Evolutionary conservation across 2,113 vertebrate genomes (phyloP).

Genomic region (Lasiurus borealis): DNA sequence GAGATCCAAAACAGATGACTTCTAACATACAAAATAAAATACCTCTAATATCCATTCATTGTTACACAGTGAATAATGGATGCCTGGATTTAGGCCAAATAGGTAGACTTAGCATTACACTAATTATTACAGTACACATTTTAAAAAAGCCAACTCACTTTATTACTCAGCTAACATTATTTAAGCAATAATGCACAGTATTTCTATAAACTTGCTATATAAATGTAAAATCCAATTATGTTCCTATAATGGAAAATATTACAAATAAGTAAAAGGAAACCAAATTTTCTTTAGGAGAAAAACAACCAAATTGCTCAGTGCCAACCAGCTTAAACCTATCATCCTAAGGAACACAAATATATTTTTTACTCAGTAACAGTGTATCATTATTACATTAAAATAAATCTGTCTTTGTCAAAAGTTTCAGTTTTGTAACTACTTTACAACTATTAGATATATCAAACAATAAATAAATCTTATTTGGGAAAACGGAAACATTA

Average conservation of each 20-base stretch:
- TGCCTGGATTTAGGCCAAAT: background rate
- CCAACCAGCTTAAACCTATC: conserved; percentile 1
- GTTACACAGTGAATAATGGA: background rate
- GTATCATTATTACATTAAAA: background rate
- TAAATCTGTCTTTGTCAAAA: background rate
- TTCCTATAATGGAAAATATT: background rate
- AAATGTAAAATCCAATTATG: background rate
- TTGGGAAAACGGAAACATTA: background rate
- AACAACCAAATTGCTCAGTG: background rate
- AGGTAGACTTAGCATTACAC: background rate
- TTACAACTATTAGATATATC: background rate
- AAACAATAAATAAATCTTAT: background rate
- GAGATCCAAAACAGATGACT: background rate
- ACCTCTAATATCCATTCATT: background rate
- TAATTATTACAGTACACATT: background rate
- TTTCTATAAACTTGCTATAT: background rate
- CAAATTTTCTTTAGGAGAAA: conserved; percentile 1
- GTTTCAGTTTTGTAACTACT: background rate
- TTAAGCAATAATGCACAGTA: background rate
- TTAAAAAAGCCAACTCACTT: background rate
- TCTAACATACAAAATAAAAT: background rate
- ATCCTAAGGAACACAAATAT: background rate
- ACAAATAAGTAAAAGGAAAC: conserved; percentile 10
- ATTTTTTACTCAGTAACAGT: background rate
- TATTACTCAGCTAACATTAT: background rate